A percentile compares a stretch with the other conserved stretches of the same genome.
These are phyloP conservation scores for Eupristina koningsbergeri DNA, from an alignment of 1,140 invertebrate genomes.

Conservation along the genomic window DNA sequence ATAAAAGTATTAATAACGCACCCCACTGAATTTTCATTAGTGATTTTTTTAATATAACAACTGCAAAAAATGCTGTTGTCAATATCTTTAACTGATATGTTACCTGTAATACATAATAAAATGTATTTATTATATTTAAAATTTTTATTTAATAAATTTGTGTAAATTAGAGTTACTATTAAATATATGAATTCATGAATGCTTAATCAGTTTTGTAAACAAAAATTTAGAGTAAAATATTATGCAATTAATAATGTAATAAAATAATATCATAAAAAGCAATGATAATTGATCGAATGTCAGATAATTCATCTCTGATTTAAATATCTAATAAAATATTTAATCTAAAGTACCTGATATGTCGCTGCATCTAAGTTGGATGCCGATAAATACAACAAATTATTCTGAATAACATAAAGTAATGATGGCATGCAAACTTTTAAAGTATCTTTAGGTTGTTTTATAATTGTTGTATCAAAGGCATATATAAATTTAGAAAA, in stretches of 20 bases:
- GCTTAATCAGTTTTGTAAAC: background rate
- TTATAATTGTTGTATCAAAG: constrained; percentile 84
- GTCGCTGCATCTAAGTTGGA: constrained; percentile 98
- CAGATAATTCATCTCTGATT: background rate
- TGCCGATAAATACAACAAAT: constrained; percentile 95
- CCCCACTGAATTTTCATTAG: constrained; percentile 90
- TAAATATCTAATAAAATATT: constrained; percentile 3
- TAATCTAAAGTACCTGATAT: constrained; percentile 85
- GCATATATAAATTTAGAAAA: constrained; percentile 75
- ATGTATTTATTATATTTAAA: constrained; percentile 10
- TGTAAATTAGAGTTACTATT: background rate
- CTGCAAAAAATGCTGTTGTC: constrained; percentile 97
- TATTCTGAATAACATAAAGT: constrained; percentile 97
- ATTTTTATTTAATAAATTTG: background rate
- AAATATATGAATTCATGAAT: too few relatives aligned
- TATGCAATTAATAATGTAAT: too few relatives aligned
- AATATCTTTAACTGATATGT: constrained; percentile 99
- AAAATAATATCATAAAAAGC: background rate
- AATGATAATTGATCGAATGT: background rate
- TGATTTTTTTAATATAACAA: constrained; percentile 87
- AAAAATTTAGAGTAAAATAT: too few relatives aligned
- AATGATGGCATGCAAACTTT: constrained; percentile 96
- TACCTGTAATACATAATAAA: constrained; percentile 77
- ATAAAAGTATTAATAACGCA: constrained; percentile 86
- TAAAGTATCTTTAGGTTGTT: constrained; percentile 89